A percentile compares a stretch with the other conserved stretches of the same genome.
Conservation (phyloP, 2,113 vertebrate species). For the Notothenia rossii region DNA sequence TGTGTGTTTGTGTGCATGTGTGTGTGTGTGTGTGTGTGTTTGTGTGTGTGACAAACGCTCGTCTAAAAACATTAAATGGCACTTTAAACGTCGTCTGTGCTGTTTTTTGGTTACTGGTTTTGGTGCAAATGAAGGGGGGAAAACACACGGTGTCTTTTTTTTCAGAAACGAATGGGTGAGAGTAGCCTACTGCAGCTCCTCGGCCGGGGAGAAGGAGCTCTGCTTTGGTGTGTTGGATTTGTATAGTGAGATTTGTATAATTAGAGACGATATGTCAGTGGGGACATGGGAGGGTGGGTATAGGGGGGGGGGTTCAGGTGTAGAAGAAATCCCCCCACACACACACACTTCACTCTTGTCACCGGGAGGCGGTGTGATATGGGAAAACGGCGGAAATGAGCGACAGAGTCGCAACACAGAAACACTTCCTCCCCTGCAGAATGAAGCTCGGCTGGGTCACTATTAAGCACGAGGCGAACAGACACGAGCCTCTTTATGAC, state of each 20-base stretch:
- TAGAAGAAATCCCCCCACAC: not conserved
- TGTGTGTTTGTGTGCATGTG: not conserved
- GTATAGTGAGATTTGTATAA: not conserved
- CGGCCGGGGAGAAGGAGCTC: conserved; percentile 35
- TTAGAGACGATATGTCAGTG: conserved; percentile 7
- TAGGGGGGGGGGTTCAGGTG: conserved; percentile 30
- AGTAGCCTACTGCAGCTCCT: conserved; percentile 27
- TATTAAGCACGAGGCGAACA: not conserved
- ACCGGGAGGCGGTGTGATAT: conserved; percentile 27
- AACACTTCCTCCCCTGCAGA: not conserved
- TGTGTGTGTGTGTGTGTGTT: conserved; percentile 7
- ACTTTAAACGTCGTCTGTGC: not conserved
- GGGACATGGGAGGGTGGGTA: not conserved
- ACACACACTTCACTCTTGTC: conserved; percentile 5
- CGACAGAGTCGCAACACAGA: conserved; percentile 18
- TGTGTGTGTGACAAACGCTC: conserved; percentile 32
- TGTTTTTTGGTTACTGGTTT: not conserved
- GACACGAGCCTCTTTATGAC: not conserved
- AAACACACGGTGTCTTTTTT: not conserved
- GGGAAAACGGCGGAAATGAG: conserved; percentile 17
- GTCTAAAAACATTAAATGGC: conserved; percentile 24
- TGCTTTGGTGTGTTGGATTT: conserved; percentile 3
- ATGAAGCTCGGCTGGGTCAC: conserved; percentile 6
- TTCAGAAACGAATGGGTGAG: conserved; percentile 19
- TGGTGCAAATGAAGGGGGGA: not conserved